Percentiles rank a stretch among this genome's conserved stretches.
phyloP scores from a whole-genome alignment of 1,140 invertebrate species.

The Bombus sibiricus region DNA sequence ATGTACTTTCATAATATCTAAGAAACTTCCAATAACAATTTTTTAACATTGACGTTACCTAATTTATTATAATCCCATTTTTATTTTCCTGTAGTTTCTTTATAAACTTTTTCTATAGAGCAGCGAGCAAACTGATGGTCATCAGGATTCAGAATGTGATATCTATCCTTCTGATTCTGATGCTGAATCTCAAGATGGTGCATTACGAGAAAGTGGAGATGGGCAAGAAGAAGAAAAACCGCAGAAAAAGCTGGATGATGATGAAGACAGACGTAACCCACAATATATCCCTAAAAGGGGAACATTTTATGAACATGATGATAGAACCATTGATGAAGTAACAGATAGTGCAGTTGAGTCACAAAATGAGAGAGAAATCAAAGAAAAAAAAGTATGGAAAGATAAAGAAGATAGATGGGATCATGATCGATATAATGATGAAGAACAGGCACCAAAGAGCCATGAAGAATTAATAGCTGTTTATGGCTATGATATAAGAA shows the following conservation, averaged over 20 bases:
- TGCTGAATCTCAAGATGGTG: conserved; percentile 78
- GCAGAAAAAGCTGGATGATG: conserved; percentile 91
- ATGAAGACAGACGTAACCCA: conserved; percentile 97
- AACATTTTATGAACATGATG: conserved; percentile 98
- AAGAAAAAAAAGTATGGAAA: conserved; percentile 85
- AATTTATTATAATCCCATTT: neutral
- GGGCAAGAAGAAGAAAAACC: conserved; percentile 85
- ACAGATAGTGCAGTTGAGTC: conserved; percentile 76
- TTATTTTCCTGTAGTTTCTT: neutral
- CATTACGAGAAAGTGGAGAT: conserved; percentile 84
- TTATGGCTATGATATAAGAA: conserved; percentile 97
- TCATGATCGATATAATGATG: conserved; percentile 94
- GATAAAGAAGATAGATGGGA: conserved; percentile 91
- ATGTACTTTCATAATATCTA: neutral
- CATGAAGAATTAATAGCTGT: conserved; percentile 92
- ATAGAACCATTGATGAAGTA: conserved; percentile 89
- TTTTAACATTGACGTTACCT: neutral
- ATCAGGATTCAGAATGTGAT: conserved; percentile 81
- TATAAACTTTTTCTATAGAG: conserved; percentile 70
- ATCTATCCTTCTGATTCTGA: conserved; percentile 81
- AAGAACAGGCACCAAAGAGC: conserved; percentile 92
- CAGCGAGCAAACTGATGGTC: conserved; percentile 81
- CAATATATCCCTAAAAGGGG: conserved; percentile 98
- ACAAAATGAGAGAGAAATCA: conserved; percentile 78
- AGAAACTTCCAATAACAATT: neutral